Conservation (phyloP, 1,140 invertebrate genomes). For the Parapsyche elsis region DNA sequence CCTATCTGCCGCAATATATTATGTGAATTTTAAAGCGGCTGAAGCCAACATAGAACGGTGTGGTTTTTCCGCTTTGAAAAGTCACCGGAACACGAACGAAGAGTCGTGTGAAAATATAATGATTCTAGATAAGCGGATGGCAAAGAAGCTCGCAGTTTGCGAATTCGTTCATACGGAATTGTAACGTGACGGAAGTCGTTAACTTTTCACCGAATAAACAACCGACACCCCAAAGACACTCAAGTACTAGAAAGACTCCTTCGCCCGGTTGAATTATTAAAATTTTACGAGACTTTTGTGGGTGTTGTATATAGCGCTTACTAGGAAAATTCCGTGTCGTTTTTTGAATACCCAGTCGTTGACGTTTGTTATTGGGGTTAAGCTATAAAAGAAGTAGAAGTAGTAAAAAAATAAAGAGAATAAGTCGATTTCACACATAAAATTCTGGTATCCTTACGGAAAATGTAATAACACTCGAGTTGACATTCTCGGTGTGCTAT, state of each 20-base stretch:
- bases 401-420: constrained; percentile 22
- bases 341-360: not conserved
- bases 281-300: not conserved
- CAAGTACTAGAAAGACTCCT: not conserved
- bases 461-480: constrained; percentile 16
- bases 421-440: constrained; percentile 22
- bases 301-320: too few species aligned
- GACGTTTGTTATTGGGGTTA: not conserved
- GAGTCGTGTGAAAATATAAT: not conserved
- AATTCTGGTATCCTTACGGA: constrained; percentile 1
- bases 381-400: not conserved
- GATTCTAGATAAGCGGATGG: not conserved
- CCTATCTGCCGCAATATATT: constrained; percentile 2
- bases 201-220: constrained; percentile 14
- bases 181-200: not conserved
- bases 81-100: not conserved
- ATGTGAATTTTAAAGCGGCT: not conserved
- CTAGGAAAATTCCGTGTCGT: not conserved
- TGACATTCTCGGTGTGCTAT: not conserved
- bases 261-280: not conserved
- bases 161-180: not conserved
- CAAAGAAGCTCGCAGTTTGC: too few species aligned
- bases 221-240: not conserved
- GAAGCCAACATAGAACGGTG: not conserved
- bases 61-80: not conserved